Evolutionary conservation across 2,113 vertebrate species (phyloP).

Genomic region (Alethe diademata): DNA sequence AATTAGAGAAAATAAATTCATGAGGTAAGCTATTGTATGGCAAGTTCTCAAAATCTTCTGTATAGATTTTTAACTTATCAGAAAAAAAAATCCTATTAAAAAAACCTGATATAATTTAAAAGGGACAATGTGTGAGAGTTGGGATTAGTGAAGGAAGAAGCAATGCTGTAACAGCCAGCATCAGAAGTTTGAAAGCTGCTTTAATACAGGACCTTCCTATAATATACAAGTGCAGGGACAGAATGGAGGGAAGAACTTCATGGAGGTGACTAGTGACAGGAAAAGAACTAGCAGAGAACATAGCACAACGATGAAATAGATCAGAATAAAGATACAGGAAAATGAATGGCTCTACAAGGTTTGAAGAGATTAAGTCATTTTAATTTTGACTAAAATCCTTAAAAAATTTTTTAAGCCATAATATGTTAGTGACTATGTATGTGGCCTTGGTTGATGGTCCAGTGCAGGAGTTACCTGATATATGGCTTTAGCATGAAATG

Average conservation of each 20-base stretch:
- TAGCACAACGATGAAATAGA: neutral
- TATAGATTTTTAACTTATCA: neutral
- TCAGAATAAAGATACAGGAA: neutral
- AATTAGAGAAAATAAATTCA: neutral
- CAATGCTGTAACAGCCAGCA: neutral
- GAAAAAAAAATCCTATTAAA: neutral
- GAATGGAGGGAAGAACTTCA: neutral
- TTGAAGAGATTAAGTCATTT: neutral
- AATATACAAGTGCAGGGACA: neutral
- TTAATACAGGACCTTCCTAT: neutral
- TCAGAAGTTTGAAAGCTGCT: neutral
- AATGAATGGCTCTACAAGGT: neutral
- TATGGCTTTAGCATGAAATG: neutral
- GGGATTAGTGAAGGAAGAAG: neutral
- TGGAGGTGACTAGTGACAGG: neutral
- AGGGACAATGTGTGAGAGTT: neutral
- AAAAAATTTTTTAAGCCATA: neutral
- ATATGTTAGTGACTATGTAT: neutral
- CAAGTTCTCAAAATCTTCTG: neutral
- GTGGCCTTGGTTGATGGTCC: neutral
- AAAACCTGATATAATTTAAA: neutral
- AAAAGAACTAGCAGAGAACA: neutral
- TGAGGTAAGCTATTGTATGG: neutral
- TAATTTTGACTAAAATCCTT: neutral
- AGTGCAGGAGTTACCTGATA: constrained; percentile 3